Percentiles rank a stretch among this genome's conserved stretches.
phyloP scores from a whole-genome alignment of 1,140 invertebrate species.

The Harpegnathos saltator region DNA sequence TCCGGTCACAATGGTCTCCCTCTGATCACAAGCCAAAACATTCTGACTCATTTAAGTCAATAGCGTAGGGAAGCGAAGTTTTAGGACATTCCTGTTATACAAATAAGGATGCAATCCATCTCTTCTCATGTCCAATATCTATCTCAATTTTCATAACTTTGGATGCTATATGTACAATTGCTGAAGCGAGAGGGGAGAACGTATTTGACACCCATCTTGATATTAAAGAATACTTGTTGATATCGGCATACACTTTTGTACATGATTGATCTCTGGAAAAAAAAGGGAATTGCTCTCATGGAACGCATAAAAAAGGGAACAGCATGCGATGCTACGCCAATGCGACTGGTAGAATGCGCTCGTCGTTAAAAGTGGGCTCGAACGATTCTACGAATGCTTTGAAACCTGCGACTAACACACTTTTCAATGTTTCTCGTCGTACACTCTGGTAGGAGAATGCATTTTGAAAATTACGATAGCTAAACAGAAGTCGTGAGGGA shows the following conservation, averaged over 20 bases:
- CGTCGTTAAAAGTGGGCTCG: slow-evolving; percentile 57
- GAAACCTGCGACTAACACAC: slow-evolving; percentile 37
- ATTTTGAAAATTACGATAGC: slow-evolving; percentile 34
- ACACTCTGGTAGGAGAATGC: slow-evolving; percentile 34
- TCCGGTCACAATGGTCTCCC: slow-evolving; percentile 67
- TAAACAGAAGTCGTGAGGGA: not conserved
- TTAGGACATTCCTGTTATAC: no score
- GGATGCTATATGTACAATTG: not conserved
- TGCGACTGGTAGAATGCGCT: slow-evolving; percentile 42
- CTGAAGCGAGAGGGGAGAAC: not conserved
- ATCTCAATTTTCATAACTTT: not conserved
- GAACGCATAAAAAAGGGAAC: not conserved
- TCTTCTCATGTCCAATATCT: not conserved
- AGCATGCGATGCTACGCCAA: slow-evolving; percentile 46
- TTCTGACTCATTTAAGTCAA: slow-evolving; percentile 36
- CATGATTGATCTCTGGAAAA: not conserved
- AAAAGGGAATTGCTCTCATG: not conserved
- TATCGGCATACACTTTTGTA: not conserved
- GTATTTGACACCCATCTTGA: not conserved
- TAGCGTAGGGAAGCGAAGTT: slow-evolving; percentile 14
- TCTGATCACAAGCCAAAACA: slow-evolving; percentile 64
- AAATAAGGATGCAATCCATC: not conserved
- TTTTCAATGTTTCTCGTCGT: slow-evolving; percentile 23
- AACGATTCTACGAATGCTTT: slow-evolving; percentile 63
- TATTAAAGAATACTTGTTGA: not conserved